phyloP scores from a whole-genome alignment of 1,140 invertebrate species.

The Drosophila tristis region DNA sequence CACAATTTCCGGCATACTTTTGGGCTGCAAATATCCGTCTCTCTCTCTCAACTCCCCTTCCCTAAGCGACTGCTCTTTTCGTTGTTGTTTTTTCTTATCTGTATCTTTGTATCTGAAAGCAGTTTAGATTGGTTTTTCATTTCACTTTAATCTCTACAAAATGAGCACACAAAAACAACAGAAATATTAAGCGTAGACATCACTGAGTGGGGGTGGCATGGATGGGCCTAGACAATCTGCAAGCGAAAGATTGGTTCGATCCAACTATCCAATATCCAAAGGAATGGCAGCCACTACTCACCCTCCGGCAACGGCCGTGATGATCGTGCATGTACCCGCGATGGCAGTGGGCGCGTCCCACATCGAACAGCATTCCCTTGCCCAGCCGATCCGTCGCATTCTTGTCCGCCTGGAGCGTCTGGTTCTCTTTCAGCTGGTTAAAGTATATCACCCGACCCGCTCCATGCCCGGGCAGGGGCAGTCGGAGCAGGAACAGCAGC shows the following conservation, averaged over 20 bases:
- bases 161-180: slow-evolving; percentile 23
- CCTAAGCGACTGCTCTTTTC: too few species aligned
- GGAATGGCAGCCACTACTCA: slow-evolving; percentile 30
- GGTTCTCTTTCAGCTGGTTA: slow-evolving; percentile 22
- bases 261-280: neutral
- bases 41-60: too few species aligned
- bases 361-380: slow-evolving; percentile 57
- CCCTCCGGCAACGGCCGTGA: slow-evolving; percentile 64
- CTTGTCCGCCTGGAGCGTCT: slow-evolving; percentile 10
- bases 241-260: neutral
- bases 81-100: slow-evolving; percentile 2
- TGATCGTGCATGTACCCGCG: slow-evolving; percentile 64
- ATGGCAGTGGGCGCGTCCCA: slow-evolving; percentile 34
- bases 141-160: slow-evolving; percentile 24
- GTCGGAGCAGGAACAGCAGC: slow-evolving; percentile 6
- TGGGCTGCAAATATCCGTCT: too few species aligned
- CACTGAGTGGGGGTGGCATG: neutral
- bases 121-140: neutral
- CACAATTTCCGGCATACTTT: too few species aligned
- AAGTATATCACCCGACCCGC: slow-evolving; percentile 63
- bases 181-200: slow-evolving; percentile 5
- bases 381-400: slow-evolving; percentile 27
- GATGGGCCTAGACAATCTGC: slow-evolving; percentile 44
- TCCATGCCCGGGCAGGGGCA: slow-evolving; percentile 2
- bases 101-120: neutral